Conservation (phyloP, 2,888 invertebrate species). For the Tiliacea aurago region DNA sequence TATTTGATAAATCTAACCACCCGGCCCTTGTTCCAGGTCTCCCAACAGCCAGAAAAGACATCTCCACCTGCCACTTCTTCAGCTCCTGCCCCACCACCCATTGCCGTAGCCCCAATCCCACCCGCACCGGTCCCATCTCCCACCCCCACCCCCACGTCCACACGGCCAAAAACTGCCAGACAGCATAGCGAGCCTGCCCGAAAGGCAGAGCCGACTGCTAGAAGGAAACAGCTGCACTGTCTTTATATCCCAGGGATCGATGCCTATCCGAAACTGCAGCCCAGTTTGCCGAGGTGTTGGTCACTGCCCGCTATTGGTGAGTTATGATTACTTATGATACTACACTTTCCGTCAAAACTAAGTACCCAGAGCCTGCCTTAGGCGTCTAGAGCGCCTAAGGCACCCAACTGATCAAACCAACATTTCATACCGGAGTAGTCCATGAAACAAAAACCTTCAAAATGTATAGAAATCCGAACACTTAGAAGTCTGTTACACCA, state of each 20-base stretch:
- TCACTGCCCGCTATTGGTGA: conserved; percentile 93
- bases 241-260: conserved; percentile 95
- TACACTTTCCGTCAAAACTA: too few relatives aligned
- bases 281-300: conserved; percentile 93
- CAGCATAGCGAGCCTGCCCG: conserved; percentile 33
- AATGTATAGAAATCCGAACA: too few relatives aligned
- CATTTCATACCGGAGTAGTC: too few relatives aligned
- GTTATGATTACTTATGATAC: conserved; percentile 67
- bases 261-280: conserved; percentile 93
- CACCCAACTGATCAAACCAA: too few relatives aligned
- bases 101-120: conserved; percentile 23
- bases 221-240: conserved; percentile 82
- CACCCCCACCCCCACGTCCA: background rate
- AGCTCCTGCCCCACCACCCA: conserved; percentile 16
- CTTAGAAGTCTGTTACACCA: too few relatives aligned
- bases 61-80: conserved; percentile 35
- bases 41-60: conserved; percentile 51
- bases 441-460: too few relatives aligned
- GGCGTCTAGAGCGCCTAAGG: too few relatives aligned
- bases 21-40: conserved; percentile 40
- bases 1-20: background rate
- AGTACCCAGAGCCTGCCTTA: too few relatives aligned
- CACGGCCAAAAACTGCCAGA: conserved; percentile 16
- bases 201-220: conserved; percentile 41
- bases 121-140: conserved; percentile 30